phyloP scores from a whole-genome alignment of 2,888 invertebrate genomes.

The Acanthosepion lycidas region DNA sequence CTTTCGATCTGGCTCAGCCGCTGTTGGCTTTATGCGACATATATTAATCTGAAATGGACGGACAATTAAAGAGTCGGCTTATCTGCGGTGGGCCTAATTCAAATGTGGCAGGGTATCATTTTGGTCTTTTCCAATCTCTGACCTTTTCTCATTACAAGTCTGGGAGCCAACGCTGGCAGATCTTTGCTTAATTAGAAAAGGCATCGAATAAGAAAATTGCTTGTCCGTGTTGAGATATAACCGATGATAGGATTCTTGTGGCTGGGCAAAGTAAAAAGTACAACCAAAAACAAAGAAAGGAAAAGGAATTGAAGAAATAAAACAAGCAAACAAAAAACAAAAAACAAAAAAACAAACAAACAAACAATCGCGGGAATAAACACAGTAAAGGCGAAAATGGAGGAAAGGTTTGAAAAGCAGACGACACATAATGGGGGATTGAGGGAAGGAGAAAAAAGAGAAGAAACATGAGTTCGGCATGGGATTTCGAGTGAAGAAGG shows the following conservation, averaged over 20 bases:
- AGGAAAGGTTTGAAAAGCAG: too few species aligned
- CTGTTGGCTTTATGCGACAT: background rate
- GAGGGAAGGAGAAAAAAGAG: too few species aligned
- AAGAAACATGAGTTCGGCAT: too few species aligned
- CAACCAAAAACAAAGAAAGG: too few species aligned
- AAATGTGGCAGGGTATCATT: background rate
- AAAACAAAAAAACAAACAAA: too few species aligned
- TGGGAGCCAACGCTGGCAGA: background rate
- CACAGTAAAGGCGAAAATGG: too few species aligned
- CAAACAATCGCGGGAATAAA: too few species aligned
- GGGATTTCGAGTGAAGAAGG: too few species aligned
- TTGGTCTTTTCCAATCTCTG: background rate
- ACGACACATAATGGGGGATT: too few species aligned
- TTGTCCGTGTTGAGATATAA: background rate
- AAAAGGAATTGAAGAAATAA: too few species aligned
- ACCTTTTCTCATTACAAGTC: slow-evolving; percentile 21
- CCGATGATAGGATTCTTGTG: background rate
- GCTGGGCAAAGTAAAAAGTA: background rate
- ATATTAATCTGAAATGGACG: background rate
- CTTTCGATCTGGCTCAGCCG: background rate
- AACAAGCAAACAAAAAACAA: too few species aligned
- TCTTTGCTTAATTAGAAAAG: background rate
- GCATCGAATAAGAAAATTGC: background rate
- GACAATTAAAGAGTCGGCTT: background rate
- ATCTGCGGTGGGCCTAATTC: slow-evolving; percentile 11